Base-by-base conservation (phyloP, 2,888 invertebrate genomes). In the Drosophila lutescens region DNA sequence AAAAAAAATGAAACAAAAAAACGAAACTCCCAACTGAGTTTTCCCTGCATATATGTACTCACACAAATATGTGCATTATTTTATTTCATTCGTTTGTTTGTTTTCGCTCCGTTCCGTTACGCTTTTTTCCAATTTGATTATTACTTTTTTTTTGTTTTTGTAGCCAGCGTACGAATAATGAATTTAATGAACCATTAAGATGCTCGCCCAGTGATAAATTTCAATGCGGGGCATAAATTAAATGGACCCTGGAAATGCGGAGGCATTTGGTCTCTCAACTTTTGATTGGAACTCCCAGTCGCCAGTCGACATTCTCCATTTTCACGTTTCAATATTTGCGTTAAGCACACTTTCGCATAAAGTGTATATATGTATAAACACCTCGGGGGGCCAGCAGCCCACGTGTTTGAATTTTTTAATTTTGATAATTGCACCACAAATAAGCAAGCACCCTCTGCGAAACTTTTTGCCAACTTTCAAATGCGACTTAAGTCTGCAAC, bases 141-240 rank as follows among this genome's bases (percentile, higher is more conserved):
- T 60, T 68, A 47, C 70, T 59, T 79, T 71, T 79, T 74, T 80
- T 12, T 61, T 82, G 3, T 1, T 4, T 67, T 71, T 74, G 72
- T 78, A 12, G 30, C 70, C 77, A 13, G 58, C 41, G 79, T 76
- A 78, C 86, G 84, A 87, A 86, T 90, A 90, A 90, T 91, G 90
- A 88, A 90, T 91, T 91, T 90, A 90, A 91, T 90, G 91, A 91
- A 91, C 91, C 90, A 90, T 91, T 90, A 90, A 90, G 90, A 90
- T 90, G 90, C 87, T 86, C 68, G 82, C 63, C 85, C 79, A 85
- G 83, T 88, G 81, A 90, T 90, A 91, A 89, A 90, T 91, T 89
- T 78, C 79, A 80, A 82, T 80, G 87, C 78, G 78, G 69, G 74
- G 86, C 87, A 90, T 90, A 90, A 89, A 91, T 90, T 88, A 87